Base-by-base conservation (phyloP, 2,888 invertebrate species). In the Drosophila macrospina region DNA sequence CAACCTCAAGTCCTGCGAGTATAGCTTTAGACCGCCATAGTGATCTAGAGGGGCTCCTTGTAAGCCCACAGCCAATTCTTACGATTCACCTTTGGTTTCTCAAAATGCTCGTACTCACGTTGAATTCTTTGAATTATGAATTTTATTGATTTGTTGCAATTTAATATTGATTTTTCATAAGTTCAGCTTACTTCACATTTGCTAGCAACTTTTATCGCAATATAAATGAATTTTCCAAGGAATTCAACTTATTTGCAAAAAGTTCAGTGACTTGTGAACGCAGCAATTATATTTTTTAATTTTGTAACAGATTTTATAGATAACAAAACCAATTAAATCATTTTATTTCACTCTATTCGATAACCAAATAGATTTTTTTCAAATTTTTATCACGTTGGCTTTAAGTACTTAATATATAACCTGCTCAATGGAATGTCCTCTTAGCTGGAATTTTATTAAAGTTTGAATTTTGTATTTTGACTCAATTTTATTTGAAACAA, bases 341-440 rank as follows among this genome's bases (percentile, higher is more conserved):
- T 56, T 57, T 42, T 56, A 56, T 76, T 72, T 39, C 59, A 74
- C 59, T 61, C 41, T 57, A 47, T 80, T 72, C 26, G 15, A 66
- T 57, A 30, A 11, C 26, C 76, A 50, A 42, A 44, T 60, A 52
- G 44, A 51, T 63, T 59, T 44, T 61, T 28, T 28, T 28, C 5
- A 5, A 28, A 59, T 59, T 74, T 68, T 60, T 44, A 68, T 68
- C 71, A 70, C 64, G 78, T 80, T 83, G 74, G 86, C 86, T 74
- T 88, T 57, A 62, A 76, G 71, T 80, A 86, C 54, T 86, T 69
- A 67, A 70, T 78, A 54, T 41, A 55, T 61, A 69, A 68, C 63
- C 71, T 78, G 87, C 87, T 88, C 87, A 70, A 80, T 72, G 89
- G 84, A 87, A 84, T 84, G 84, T 76, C 76, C 71, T 69, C 47